Evolutionary conservation across 2,113 vertebrate species (phyloP).

Genomic region (Excalfactoria chinensis): DNA sequence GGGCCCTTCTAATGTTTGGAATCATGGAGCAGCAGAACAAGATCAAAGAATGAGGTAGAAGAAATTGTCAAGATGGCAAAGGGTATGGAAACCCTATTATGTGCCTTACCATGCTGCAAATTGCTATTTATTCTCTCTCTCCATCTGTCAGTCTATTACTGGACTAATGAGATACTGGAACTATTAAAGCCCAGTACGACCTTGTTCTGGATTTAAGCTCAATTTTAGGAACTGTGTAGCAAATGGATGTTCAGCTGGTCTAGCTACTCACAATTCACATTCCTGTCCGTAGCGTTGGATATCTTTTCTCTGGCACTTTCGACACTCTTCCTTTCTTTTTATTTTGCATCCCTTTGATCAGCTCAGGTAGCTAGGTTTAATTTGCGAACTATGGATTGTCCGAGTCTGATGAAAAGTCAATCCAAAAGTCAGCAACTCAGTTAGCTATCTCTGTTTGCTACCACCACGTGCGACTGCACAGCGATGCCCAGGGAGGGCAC

Average conservation of each 20-base stretch:
- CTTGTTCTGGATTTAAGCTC: neutral
- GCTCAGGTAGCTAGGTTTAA: neutral
- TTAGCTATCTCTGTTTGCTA: neutral
- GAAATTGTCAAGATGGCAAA: neutral
- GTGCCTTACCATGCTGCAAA: neutral
- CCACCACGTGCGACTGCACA: neutral
- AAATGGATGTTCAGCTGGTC: neutral
- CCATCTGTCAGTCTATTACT: neutral
- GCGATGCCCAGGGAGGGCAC: neutral
- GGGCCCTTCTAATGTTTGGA: neutral
- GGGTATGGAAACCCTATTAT: neutral
- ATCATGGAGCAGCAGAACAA: neutral
- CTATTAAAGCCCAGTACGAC: neutral
- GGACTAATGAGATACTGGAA: neutral
- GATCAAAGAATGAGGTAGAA: neutral
- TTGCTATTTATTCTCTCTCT: neutral
- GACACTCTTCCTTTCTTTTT: neutral
- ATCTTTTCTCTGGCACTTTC: neutral
- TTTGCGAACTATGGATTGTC: neutral
- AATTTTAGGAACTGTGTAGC: neutral
- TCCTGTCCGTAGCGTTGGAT: neutral
- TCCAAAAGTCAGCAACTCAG: neutral
- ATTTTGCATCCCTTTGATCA: neutral
- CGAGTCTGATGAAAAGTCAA: neutral
- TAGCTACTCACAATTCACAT: neutral